Conservation (phyloP, 2,113 vertebrate species). For the Leiothrix lutea region DNA sequence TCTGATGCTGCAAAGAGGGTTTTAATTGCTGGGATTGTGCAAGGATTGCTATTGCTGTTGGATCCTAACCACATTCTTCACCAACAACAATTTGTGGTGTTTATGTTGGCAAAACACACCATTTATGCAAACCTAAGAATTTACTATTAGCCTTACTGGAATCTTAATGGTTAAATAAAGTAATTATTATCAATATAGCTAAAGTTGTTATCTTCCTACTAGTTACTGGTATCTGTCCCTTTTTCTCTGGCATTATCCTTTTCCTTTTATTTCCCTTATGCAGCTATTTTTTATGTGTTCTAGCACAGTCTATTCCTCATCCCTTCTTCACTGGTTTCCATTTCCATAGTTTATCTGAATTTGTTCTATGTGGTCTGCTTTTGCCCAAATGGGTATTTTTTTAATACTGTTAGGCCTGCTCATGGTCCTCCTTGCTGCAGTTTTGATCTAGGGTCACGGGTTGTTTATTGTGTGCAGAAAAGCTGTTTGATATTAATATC, state of each 20-base stretch:
- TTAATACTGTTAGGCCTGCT: neutral
- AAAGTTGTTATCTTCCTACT: neutral
- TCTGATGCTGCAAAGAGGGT: neutral
- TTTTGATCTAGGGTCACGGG: neutral
- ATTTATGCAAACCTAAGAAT: neutral
- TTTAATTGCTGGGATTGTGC: neutral
- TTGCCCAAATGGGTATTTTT: neutral
- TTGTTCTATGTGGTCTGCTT: neutral
- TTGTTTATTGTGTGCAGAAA: neutral
- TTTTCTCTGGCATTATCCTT: neutral
- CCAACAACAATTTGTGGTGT: neutral
- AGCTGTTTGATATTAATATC: neutral
- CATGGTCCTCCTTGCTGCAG: neutral
- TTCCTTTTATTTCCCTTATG: neutral
- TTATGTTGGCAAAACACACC: neutral
- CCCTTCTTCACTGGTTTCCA: neutral
- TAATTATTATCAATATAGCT: neutral
- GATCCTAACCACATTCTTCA: neutral
- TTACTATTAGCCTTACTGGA: neutral
- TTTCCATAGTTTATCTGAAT: neutral
- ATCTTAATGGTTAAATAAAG: neutral
- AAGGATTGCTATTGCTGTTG: neutral
- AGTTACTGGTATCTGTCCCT: neutral
- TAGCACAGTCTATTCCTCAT: neutral
- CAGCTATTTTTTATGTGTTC: neutral